Base-by-base conservation (phyloP, 2,888 invertebrate genomes). In the Hirtodrosophila duncani region DNA sequence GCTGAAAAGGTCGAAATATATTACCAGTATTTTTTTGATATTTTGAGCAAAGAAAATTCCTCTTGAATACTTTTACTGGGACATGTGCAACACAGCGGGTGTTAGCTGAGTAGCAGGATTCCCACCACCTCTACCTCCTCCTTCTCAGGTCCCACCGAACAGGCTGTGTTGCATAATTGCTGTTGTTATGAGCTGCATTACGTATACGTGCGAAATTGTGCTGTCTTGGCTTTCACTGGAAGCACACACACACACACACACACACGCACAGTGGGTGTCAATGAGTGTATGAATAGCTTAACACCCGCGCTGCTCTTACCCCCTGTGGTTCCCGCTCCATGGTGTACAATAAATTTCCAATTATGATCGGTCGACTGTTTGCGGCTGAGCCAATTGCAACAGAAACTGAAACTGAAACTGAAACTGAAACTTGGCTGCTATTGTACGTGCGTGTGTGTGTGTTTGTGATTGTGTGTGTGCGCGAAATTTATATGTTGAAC, bases 281-380 rank as follows among this genome's bases (percentile, higher is more conserved):
- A 13, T 20, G 20, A 6, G 4, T n/a, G n/a, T n/a, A n/a, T n/a
- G n/a, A n/a, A n/a, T n/a, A n/a, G n/a, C n/a, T 41, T 59, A 39
- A 41, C 39, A 59, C 36, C 26, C 30, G 39, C 24, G 21, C 20
- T 30, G 46, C 29, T 43, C 27, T n/a, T n/a, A n/a, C n/a, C n/a
- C 68, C 39, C 49, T 48, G 57, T 46, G 33, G 50, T 44, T n/a
- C n/a, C 64, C 51, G 55, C 50, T 71, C 77, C 51, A 44, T 63
- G 61, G 82, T 61, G 82, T 69, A 72, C 55, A 77, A 81, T 80
- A 77, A 66, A 77, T 80, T 80, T 69, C 53, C 82, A 81, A 80
- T 80, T 77, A 80, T 77, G 72, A 80, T 56, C 57, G 74, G 26
- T 50, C 21, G 29, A 49, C n/a, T 64, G 46, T 43, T 44, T 48